Percentiles rank a stretch among this genome's conserved stretches.
These are phyloP conservation scores for Pipistrellus kuhlii DNA, from an alignment of 2,797 vertebrate species.

Conservation along the genomic window DNA sequence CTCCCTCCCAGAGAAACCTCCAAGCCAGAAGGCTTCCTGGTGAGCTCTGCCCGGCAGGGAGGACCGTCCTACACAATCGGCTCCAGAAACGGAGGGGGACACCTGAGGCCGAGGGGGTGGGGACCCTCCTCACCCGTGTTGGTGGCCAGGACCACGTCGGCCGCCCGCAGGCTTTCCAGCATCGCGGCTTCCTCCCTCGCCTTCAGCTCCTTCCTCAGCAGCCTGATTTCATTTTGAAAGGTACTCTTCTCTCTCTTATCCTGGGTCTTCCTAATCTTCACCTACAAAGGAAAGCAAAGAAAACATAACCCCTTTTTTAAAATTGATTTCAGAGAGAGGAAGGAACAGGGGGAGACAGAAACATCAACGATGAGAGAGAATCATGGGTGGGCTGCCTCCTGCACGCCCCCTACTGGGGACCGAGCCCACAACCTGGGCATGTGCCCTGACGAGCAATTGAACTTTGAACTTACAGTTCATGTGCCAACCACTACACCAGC, in stretches of 20 bases:
- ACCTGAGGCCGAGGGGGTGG: rapidly evolving
- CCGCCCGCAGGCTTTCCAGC: conserved; percentile 89
- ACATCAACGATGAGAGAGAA: too few relatives aligned
- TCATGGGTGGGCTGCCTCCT: too few relatives aligned
- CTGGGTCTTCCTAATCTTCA: conserved; percentile 89
- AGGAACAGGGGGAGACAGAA: too few relatives aligned
- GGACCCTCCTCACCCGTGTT: conserved; percentile 91
- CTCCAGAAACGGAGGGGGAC: rapidly evolving
- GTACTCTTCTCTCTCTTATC: conserved; percentile 91
- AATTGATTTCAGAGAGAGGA: too few relatives aligned
- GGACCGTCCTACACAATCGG: rapidly evolving
- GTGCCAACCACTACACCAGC: too few relatives aligned
- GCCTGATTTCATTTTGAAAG: conserved; percentile 91
- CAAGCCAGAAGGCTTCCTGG: not conserved
- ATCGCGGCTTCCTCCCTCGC: conserved; percentile 92
- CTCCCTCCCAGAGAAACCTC: too few relatives aligned
- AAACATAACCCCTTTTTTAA: not conserved
- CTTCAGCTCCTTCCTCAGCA: conserved; percentile 94
- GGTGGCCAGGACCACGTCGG: conserved; percentile 93
- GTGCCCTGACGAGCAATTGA: too few relatives aligned
- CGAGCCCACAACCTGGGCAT: too few relatives aligned
- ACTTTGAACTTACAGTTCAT: too few relatives aligned
- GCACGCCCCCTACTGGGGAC: too few relatives aligned
- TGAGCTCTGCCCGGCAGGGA: rapidly evolving
- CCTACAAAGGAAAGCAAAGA: conserved; percentile 79